Evolutionary conservation across 2,888 invertebrate genomes (phyloP), one percentile per base, ranked within the genome.

Genomic region (Oligia latruncula): DNA sequence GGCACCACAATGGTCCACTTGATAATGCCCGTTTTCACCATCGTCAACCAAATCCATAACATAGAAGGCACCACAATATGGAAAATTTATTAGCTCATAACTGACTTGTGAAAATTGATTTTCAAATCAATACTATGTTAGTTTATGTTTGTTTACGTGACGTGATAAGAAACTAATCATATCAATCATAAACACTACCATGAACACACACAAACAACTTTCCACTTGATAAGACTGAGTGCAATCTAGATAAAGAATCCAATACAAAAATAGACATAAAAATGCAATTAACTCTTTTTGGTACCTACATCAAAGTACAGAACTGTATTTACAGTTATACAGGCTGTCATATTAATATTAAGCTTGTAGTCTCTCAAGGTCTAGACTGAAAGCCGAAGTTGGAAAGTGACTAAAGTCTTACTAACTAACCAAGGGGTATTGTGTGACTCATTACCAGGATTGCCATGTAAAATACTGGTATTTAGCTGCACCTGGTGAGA

Each of bases 191-290:
- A 80, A 80, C 46, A 62, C 66, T 62, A 55, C 49, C 60, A 29
- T 81, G 52, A 73, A 70, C 23, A 67, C 20, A 81, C 81, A 85
- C 55, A 62, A 85, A 85, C 70, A 55, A 80, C 35, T 71, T 62
- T 40, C 40, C 52, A 71, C 60, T 70, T 23, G 52, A 71, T 81
- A 85, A 62, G 52, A 81, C 80, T 55, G n/a, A 71, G 55, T 71
- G 49, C 58, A 60, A 65, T 80, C 52, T 23, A 81, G 85, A 85
- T 85, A 85, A 64, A 46, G 60, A 40, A 71, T 81, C 23, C 15
- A 71, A 55, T 62, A 67, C 43, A 60, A 49, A 67, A 78, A 67
- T 40, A 64, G 11, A 43, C 13, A 78, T 17, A 29, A 17, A 52
- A 43, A 43, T 66, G 35, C 20, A 55, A 46, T 40, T 35, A 4